Percentiles rank a stretch among this genome's conserved stretches.
These are phyloP conservation scores for Irena cyanogastra DNA, from an alignment of 2,113 vertebrate species.

Conservation along the genomic window DNA sequence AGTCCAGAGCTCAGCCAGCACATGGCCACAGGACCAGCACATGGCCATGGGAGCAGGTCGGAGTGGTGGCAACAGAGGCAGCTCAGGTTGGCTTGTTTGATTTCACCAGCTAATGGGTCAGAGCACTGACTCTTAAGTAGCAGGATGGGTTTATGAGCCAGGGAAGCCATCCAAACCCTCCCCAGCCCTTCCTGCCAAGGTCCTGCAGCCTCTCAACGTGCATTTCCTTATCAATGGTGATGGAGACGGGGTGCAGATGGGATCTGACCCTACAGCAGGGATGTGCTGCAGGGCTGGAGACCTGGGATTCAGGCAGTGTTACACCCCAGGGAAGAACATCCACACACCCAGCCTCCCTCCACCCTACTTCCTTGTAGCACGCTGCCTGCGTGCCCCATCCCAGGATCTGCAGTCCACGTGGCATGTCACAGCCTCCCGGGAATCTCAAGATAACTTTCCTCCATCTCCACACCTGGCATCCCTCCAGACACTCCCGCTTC, in stretches of 20 bases:
- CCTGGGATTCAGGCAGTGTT: background rate
- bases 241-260: background rate
- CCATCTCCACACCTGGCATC: background rate
- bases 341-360: background rate
- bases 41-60: fast-evolving
- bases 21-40: background rate
- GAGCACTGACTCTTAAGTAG: background rate
- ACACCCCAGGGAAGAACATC: background rate
- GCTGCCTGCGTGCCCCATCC: background rate
- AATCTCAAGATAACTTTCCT: background rate
- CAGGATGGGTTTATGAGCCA: background rate
- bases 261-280: background rate
- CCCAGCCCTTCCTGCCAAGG: background rate
- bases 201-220: background rate
- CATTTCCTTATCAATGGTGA: background rate
- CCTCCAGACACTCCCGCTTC: background rate
- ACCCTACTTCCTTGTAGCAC: background rate
- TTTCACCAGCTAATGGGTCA: background rate
- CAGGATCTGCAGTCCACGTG: background rate
- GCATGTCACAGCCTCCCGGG: background rate
- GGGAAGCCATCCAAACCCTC: background rate
- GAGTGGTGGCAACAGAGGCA: background rate
- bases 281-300: background rate
- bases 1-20: background rate
- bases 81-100: background rate